Evolutionary conservation across 1,140 invertebrate genomes (phyloP), one percentile per base, ranked within the genome.

Genomic region (Apis cerana): DNA sequence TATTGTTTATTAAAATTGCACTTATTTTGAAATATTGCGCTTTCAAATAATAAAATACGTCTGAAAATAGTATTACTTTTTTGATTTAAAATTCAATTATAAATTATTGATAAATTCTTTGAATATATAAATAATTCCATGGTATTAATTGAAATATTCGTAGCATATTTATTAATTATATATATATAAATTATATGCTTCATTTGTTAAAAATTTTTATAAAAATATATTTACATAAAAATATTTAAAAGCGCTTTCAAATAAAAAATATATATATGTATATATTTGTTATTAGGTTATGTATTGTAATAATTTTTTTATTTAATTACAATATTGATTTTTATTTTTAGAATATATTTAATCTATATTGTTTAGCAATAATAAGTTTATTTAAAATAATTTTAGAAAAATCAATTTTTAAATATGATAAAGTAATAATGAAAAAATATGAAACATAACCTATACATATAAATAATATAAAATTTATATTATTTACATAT

Each of bases 31-130:
- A 80, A 23, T 23, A 82, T 56, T 17, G 87, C 72, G 74, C 88
- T 85, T 72, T 90, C 82, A n/a, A 89, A 19, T 21, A 85, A 27
- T 33, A 71, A 52, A 48, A 84, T 2, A 58, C 78, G 80, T 72
- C 92, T 92, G 75, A 8, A 86, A 80, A 62, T 69, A 82, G 27
- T 23, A 77, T 56, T 43, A 50, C 43, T 62, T 70, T 48, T 65
- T 80, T 52, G 23, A 56, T 61, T 59, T 76, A 56, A 70, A 62
- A 80, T 61, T 74, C 52, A 54, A 65, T 68, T 65, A 59, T 27
- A 12, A 65, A 77, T 79, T 9, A 9, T n/a, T 23, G 13, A 21
- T n/a, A n/a, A 67, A 58, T 15, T 15, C 2, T 65, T 52, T 7
- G 48, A 58, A 74, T 72, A 82, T 50, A n/a, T 50, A 54, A 52